phyloP scores from a whole-genome alignment of 2,113 vertebrate species.

The Oreochromis niloticus region DNA sequence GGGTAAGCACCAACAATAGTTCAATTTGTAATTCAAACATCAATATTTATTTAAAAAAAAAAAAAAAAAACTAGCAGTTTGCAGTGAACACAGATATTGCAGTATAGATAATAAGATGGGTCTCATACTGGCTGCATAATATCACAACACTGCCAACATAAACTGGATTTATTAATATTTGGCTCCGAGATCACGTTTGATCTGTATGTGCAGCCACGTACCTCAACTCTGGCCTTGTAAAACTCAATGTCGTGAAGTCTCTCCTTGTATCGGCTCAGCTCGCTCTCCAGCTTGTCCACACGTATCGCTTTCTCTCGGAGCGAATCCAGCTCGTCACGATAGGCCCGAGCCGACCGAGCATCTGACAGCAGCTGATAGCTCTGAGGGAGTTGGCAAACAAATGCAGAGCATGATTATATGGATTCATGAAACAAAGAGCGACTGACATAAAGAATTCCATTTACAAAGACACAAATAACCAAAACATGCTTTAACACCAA shows the following conservation, averaged over 20 bases:
- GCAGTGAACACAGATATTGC: not conserved
- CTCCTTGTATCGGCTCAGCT: slow-evolving; percentile 90
- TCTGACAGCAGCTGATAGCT: slow-evolving; percentile 90
- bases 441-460: not conserved
- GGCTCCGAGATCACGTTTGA: not conserved
- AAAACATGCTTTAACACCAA: not conserved
- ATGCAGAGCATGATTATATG: not conserved
- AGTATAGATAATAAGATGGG: not conserved
- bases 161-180: not conserved
- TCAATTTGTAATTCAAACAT: not conserved
- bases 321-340: slow-evolving; percentile 93
- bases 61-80: not conserved
- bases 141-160: not conserved
- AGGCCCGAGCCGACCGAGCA: slow-evolving; percentile 88
- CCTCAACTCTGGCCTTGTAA: slow-evolving; percentile 96
- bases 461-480: not conserved
- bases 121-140: not conserved
- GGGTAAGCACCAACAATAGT: not conserved
- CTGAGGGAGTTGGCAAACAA: slow-evolving; percentile 58
- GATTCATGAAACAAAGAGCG: not conserved
- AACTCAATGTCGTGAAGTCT: slow-evolving; percentile 95
- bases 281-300: slow-evolving; percentile 97
- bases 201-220: slow-evolving; percentile 29
- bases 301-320: slow-evolving; percentile 91
- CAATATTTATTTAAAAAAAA: not conserved